A percentile compares a stretch with the other conserved stretches of the same genome.
These are phyloP conservation scores for Apamea crenata DNA, from an alignment of 2,888 invertebrate species.

Conservation along the genomic window DNA sequence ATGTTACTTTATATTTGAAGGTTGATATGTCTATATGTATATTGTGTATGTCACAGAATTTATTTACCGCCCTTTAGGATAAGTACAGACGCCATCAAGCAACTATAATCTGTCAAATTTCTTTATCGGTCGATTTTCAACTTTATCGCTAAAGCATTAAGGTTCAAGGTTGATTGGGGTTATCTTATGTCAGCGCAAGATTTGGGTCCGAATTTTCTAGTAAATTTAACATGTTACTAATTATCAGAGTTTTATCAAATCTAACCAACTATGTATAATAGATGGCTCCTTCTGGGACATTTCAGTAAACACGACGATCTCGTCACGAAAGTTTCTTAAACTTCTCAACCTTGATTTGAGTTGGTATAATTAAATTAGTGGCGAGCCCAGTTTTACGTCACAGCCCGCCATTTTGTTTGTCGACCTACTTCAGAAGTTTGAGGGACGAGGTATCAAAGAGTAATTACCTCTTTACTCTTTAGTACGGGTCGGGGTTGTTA, in stretches of 20 bases:
- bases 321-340: conserved; percentile 18
- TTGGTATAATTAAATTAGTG: conserved; percentile 58
- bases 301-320: conserved; percentile 2
- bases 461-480: conserved; percentile 41
- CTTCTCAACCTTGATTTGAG: conserved; percentile 39
- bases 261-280: not conserved
- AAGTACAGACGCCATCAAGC: not conserved
- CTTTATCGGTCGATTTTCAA: no score
- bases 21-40: not conserved
- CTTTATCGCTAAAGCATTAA: no score
- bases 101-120: no score
- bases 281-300: not conserved
- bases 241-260: not conserved
- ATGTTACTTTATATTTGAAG: not conserved
- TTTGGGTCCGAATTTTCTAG: not conserved
- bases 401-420: conserved; percentile 52
- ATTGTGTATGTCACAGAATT: not conserved
- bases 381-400: conserved; percentile 46
- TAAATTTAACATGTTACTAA: not conserved
- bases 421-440: conserved; percentile 44
- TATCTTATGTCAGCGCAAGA: not conserved
- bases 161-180: no score
- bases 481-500: conserved; percentile 13
- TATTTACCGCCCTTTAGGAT: not conserved
- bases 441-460: conserved; percentile 42